A percentile compares a stretch with the other conserved stretches of the same genome.
Conservation (phyloP, 2,113 vertebrate genomes). For the Myotis lucifugus region DNA sequence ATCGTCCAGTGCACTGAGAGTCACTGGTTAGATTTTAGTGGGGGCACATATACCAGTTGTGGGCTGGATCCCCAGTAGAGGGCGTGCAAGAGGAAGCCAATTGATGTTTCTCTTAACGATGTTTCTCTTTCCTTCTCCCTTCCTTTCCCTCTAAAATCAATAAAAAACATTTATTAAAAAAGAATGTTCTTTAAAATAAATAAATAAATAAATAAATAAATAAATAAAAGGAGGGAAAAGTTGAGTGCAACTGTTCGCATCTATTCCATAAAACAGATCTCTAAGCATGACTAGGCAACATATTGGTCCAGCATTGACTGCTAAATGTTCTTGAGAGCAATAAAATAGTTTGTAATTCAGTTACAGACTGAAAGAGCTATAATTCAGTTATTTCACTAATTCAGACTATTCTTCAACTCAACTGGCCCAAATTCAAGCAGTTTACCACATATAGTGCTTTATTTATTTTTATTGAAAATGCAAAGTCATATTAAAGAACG, state of each 20-base stretch:
- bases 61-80: too few species aligned
- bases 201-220: too few species aligned
- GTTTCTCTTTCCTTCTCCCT: too few species aligned
- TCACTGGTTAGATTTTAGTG: too few species aligned
- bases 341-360: constrained; percentile 15
- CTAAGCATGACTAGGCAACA: background rate
- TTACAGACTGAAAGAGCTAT: background rate
- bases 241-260: background rate
- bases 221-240: background rate
- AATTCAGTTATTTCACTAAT: constrained; percentile 52
- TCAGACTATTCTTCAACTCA: constrained; percentile 26
- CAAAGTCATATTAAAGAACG: constrained; percentile 66
- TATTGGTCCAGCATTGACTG: background rate
- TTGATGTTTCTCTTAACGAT: too few species aligned
- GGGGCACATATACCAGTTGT: too few species aligned
- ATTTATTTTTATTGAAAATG: constrained; percentile 74
- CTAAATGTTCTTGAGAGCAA: constrained; percentile 29
- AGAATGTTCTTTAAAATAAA: too few species aligned
- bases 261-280: background rate
- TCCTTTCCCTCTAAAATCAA: too few species aligned
- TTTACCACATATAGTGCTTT: constrained; percentile 23
- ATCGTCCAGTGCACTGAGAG: too few species aligned
- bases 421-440: constrained; percentile 32
- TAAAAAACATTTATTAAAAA: background rate
- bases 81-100: too few species aligned